phyloP scores from a whole-genome alignment of 2,113 vertebrate genomes.

The Cavia porcellus region DNA sequence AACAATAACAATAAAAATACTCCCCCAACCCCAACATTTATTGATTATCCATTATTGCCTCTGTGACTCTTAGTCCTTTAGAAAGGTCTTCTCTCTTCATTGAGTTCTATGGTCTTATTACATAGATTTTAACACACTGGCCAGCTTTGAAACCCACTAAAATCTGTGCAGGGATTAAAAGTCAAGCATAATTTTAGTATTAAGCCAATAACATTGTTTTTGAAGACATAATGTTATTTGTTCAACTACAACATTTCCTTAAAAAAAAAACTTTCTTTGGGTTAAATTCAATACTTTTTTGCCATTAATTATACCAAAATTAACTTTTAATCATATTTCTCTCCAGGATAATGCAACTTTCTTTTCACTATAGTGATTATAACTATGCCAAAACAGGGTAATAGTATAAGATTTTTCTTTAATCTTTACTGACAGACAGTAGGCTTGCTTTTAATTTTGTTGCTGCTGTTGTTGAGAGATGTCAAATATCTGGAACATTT shows the following conservation, averaged over 20 bases:
- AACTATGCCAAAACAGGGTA: background rate
- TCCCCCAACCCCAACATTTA: background rate
- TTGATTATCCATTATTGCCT: background rate
- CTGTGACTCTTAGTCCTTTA: background rate
- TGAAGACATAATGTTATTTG: background rate
- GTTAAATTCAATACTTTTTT: background rate
- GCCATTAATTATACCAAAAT: background rate
- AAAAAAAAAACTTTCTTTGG: background rate
- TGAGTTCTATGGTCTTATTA: background rate
- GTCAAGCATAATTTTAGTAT: background rate
- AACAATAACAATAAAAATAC: background rate
- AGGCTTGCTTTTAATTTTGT: background rate
- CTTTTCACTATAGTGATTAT: background rate
- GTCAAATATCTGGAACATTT: background rate
- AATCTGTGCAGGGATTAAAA: background rate
- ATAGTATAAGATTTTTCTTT: background rate
- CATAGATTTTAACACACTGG: background rate
- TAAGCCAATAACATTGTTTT: background rate
- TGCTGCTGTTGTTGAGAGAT: background rate
- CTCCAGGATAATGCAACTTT: background rate
- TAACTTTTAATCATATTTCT: background rate
- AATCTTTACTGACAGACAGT: background rate
- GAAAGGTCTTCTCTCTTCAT: background rate
- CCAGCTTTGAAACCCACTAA: background rate
- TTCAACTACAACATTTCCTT: background rate